These are phyloP conservation scores for Ceramica pisi DNA, from an alignment of 2,888 invertebrate species.

Conservation along the genomic window DNA sequence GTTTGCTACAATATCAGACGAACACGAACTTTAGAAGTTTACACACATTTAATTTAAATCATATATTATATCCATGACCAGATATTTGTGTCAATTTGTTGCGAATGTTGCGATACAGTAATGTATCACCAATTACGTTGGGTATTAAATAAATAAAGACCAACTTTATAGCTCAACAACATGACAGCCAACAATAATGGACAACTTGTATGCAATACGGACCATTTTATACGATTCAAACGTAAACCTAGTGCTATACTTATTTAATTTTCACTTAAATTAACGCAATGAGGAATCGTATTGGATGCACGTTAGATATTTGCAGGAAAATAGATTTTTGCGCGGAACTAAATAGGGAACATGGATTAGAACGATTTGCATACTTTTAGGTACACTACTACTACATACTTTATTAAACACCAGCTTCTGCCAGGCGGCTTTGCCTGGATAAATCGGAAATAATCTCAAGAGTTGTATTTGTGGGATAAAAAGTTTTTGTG, in stretches of 20 bases:
- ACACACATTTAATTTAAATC: neutral
- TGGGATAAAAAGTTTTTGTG: too few species aligned
- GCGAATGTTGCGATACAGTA: too few species aligned
- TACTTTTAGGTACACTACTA: too few species aligned
- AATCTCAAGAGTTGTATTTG: too few species aligned
- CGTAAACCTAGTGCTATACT: too few species aligned
- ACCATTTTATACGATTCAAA: neutral
- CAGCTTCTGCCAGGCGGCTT: too few species aligned
- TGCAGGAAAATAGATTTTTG: neutral
- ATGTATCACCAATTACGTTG: neutral
- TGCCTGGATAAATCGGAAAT: too few species aligned
- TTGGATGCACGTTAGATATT: neutral
- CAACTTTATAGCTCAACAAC: constrained; percentile 28
- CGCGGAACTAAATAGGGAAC: too few species aligned
- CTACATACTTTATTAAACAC: too few species aligned
- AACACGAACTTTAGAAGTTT: constrained; percentile 6
- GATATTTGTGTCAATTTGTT: constrained; percentile 19
- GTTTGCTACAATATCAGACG: neutral
- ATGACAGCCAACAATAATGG: constrained; percentile 14
- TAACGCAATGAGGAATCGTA: neutral
- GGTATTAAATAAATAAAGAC: constrained; percentile 3
- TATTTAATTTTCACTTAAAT: constrained; percentile 10
- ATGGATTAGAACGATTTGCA: too few species aligned
- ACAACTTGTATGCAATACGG: neutral
- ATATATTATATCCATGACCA: neutral